These are phyloP conservation scores for Cynoglossus semilaevis DNA, from an alignment of 2,113 vertebrate genomes.

Conservation along the genomic window DNA sequence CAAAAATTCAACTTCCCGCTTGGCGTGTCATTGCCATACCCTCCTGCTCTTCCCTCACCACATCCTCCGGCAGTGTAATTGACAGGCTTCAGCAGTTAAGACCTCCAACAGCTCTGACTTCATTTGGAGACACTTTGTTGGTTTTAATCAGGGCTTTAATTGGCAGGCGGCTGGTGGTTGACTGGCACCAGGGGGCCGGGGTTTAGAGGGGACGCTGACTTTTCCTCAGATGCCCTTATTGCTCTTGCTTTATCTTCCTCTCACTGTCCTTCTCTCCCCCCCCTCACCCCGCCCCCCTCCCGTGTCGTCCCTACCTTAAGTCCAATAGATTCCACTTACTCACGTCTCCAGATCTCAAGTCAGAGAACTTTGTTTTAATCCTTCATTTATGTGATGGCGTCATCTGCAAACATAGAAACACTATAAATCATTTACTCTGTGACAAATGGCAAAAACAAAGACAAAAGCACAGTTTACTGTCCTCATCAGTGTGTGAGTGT, in stretches of 20 bases:
- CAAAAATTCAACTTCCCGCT: slow-evolving; percentile 44
- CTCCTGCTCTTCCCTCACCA: slow-evolving; percentile 53
- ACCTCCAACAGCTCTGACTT: slow-evolving; percentile 77
- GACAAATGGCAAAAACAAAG: too few species aligned
- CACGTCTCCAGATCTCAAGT: slow-evolving; percentile 16
- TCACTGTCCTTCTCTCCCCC: background rate
- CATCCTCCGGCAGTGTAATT: slow-evolving; percentile 72
- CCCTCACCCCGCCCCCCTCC: background rate
- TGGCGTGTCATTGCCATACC: slow-evolving; percentile 57
- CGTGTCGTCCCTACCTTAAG: background rate
- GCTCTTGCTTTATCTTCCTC: slow-evolving; percentile 8
- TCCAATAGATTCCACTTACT: slow-evolving; percentile 7
- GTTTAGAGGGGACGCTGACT: slow-evolving; percentile 60
- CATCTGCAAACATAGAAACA: slow-evolving; percentile 35
- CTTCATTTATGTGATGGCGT: slow-evolving; percentile 18
- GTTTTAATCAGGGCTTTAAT: slow-evolving; percentile 81
- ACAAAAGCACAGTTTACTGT: slow-evolving; percentile 11
- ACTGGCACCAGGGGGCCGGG: slow-evolving; percentile 63
- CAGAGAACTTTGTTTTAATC: slow-evolving; percentile 35
- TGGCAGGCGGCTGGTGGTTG: slow-evolving; percentile 73
- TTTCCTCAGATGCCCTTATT: slow-evolving; percentile 40
- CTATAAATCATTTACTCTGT: background rate
- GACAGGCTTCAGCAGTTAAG: slow-evolving; percentile 73
- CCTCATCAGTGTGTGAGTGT: slow-evolving; percentile 22
- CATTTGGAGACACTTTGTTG: slow-evolving; percentile 81